These are phyloP conservation scores for Aeoliscus strigatus DNA, from an alignment of 2,797 vertebrate species.

Conservation along the genomic window DNA sequence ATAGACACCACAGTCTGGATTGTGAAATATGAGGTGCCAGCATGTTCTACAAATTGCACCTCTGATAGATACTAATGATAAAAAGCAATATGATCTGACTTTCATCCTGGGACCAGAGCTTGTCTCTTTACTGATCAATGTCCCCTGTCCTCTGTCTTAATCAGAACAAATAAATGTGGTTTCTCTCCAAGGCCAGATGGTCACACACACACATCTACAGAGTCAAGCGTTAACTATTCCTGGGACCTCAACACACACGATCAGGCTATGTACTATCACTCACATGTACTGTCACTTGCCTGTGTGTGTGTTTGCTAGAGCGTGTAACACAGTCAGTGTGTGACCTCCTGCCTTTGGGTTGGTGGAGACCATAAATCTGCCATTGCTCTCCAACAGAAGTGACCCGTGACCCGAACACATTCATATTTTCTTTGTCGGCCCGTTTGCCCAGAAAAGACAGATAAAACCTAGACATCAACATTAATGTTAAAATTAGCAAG, in stretches of 20 bases:
- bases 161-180: conserved; percentile 13
- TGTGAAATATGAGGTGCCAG: background rate
- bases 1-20: too few relatives aligned
- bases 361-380: conserved; percentile 60
- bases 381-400: conserved; percentile 36
- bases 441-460: background rate
- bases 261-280: too few relatives aligned
- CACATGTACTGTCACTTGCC: too few relatives aligned
- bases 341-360: conserved; percentile 49
- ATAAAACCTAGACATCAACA: background rate
- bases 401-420: conserved; percentile 48
- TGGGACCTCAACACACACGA: conserved; percentile 14
- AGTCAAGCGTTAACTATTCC: background rate
- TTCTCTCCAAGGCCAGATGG: conserved; percentile 20
- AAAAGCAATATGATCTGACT: conserved; percentile 44
- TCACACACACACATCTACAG: background rate
- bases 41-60: conserved; percentile 3
- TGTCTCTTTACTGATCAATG: conserved; percentile 44
- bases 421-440: conserved; percentile 28
- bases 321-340: conserved; percentile 63
- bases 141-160: conserved; percentile 52
- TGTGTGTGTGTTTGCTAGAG: conserved; percentile 27
- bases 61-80: conserved; percentile 56
- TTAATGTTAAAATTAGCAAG: conserved; percentile 13
- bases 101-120: conserved; percentile 15